Evolutionary conservation across 2,113 vertebrate species (phyloP), one percentile per base, ranked within the genome.

Genomic region (Dicrurus megarhynchus): DNA sequence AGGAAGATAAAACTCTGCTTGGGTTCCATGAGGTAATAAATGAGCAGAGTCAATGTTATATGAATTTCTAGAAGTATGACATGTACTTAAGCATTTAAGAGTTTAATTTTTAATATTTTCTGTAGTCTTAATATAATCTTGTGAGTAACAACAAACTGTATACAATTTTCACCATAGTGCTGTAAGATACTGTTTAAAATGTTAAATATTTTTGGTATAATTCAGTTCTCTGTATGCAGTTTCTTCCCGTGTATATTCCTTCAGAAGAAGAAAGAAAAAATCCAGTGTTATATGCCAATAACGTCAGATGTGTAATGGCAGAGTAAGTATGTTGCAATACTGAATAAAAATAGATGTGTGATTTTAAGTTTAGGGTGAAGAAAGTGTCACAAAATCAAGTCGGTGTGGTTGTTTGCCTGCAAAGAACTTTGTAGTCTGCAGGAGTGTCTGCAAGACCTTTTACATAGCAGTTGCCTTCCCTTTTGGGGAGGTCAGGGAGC

Each of bases 301-400:
- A 99, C 20, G 99, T 99, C 97, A 98, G 99, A 65, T 96, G 92
- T 37, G 64, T 99, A 96, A 99, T 99, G 99, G 99, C 99, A 39
- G 98, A 99, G 99, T 99, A 96, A 98, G 99, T 98, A 91, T 50
- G 12, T 47, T 60, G 12, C 52, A 53, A 52, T 88, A n/a, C 57
- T 33, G 26, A 37, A 23, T 70, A 60, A 76, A 83, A 83, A 69
- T 57, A 78, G 23, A 67, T 93, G 9, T 83, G 42, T 67, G 26
- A 49, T 78, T 96, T 95, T 71, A n/a, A 87, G 69, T 64, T 77
- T 46, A 67, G 22, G 26, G 39, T 80, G n/a, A 89, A 92, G 50
- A 50, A 80, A 74, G 75, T 50, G 37, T 28, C 28, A 33, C 7
- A 0, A 91, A 86, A 77, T 52, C 47, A 28, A 53, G 28, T 69